phyloP scores from a whole-genome alignment of 2,797 vertebrate species.

The Gorsachius magnificus region DNA sequence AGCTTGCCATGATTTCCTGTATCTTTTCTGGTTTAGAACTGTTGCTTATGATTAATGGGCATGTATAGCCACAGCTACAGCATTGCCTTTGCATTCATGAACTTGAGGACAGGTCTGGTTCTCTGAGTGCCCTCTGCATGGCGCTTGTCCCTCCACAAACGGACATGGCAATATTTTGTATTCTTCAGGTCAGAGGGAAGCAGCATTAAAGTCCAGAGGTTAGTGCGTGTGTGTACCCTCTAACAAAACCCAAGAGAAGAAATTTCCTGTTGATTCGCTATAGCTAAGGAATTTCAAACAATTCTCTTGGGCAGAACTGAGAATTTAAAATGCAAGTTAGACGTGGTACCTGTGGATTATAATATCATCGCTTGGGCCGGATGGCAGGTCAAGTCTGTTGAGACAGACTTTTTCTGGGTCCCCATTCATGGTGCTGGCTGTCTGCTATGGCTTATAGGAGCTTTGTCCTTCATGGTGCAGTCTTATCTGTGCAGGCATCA shows the following conservation, averaged over 20 bases:
- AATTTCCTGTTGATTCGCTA: not conserved
- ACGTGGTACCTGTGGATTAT: not conserved
- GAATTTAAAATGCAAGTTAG: not conserved
- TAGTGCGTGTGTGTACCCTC: not conserved
- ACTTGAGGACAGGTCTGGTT: not conserved
- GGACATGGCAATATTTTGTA: not conserved
- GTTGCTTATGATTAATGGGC: not conserved
- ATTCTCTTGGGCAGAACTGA: not conserved
- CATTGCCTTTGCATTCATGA: not conserved
- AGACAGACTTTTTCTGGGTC: not conserved
- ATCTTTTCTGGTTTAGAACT: not conserved
- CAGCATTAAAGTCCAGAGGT: not conserved
- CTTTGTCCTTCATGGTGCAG: not conserved
- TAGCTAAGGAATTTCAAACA: not conserved
- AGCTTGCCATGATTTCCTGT: not conserved
- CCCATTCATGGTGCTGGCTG: not conserved
- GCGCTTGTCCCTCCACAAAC: not conserved
- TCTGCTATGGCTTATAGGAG: not conserved
- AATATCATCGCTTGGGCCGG: not conserved
- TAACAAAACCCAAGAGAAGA: not conserved
- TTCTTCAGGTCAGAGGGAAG: not conserved
- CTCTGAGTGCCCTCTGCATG: not conserved
- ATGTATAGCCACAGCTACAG: not conserved
- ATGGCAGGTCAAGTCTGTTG: not conserved
- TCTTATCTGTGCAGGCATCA: not conserved